These are phyloP conservation scores for Agapornis roseicollis DNA, from an alignment of 2,113 vertebrate species.

Conservation along the genomic window DNA sequence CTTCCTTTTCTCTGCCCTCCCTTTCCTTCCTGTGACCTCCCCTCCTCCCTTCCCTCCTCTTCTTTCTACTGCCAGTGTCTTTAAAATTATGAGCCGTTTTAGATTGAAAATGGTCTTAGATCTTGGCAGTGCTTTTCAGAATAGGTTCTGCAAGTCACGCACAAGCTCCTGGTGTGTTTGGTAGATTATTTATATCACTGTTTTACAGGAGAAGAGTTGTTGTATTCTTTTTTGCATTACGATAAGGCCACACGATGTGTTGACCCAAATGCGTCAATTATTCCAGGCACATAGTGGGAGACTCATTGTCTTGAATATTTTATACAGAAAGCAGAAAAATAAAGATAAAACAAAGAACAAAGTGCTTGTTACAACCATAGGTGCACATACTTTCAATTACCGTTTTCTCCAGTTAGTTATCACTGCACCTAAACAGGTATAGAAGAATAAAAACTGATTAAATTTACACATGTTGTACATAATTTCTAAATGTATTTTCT, in stretches of 20 bases:
- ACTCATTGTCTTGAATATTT: background rate
- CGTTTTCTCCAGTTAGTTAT: background rate
- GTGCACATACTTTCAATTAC: background rate
- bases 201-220: background rate
- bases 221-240: background rate
- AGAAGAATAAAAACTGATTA: background rate
- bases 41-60: too few relatives aligned
- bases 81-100: background rate
- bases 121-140: background rate
- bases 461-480: background rate
- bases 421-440: background rate
- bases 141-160: background rate
- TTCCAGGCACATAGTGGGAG: background rate
- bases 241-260: background rate
- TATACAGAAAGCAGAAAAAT: background rate
- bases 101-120: background rate
- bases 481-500: background rate
- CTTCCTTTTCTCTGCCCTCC: background rate
- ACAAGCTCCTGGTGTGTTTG: background rate
- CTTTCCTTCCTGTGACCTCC: too few relatives aligned
- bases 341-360: background rate
- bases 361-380: background rate
- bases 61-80: background rate
- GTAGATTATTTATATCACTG: background rate
- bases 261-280: background rate